phyloP scores from a whole-genome alignment of 2,888 invertebrate genomes.

The Ditula angustiorana region DNA sequence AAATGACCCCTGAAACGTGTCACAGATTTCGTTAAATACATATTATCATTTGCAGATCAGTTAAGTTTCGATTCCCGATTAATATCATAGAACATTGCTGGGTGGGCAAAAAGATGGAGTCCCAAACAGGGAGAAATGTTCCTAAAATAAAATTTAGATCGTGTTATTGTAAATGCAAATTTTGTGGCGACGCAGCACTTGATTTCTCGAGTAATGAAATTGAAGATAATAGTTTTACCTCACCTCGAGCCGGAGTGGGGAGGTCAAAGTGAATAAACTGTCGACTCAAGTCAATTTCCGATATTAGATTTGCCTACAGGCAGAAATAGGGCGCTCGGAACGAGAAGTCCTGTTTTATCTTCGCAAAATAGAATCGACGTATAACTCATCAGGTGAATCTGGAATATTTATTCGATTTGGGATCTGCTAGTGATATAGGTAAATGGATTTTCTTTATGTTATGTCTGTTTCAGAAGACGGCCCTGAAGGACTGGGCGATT shows the following conservation, averaged over 20 bases:
- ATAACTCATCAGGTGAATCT: conserved; percentile 20
- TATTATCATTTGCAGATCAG: too few relatives aligned
- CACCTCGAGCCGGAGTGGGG: conserved; percentile 60
- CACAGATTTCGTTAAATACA: too few relatives aligned
- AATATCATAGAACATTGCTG: too few relatives aligned
- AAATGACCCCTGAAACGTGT: too few relatives aligned
- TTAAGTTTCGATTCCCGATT: too few relatives aligned
- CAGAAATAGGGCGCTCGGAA: conserved; percentile 54
- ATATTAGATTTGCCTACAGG: conserved; percentile 76
- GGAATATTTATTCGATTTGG: conserved; percentile 32
- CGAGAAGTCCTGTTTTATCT: conserved; percentile 54
- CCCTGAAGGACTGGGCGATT: conserved; percentile 8
- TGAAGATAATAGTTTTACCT: conserved; percentile 68
- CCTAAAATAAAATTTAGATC: not conserved
- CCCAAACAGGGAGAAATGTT: too few relatives aligned
- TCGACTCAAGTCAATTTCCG: conserved; percentile 72
- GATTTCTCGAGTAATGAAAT: conserved; percentile 61
- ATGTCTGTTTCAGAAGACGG: conserved; percentile 12
- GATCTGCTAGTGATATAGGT: conserved; percentile 16
- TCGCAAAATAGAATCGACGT: conserved; percentile 41
- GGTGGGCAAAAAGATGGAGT: too few relatives aligned
- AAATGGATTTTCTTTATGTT: conserved; percentile 20
- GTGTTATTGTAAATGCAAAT: conserved; percentile 19
- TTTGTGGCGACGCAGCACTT: conserved; percentile 44
- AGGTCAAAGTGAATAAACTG: conserved; percentile 73